Evolutionary conservation across 2,797 vertebrate genomes (phyloP), one percentile per base, ranked within the genome.

Genomic region (Micrastur ruficollis): DNA sequence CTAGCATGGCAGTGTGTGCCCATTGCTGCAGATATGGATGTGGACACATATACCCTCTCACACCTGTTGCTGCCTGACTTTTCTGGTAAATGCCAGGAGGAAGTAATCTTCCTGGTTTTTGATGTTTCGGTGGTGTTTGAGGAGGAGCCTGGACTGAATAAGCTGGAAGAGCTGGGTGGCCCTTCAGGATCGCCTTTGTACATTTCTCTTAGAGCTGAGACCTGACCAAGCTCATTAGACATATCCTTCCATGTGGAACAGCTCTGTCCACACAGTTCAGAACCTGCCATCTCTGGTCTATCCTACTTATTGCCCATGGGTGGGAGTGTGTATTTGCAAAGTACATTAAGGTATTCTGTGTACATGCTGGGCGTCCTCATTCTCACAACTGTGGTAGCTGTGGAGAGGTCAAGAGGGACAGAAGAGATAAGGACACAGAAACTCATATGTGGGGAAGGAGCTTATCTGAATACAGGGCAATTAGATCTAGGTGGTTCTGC

Each of bases 361-460:
- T 72, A 15, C 22, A 6, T 4, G 2, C 40, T 34, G 63, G 49
- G 27, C 61, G 55, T 74, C 79, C 31, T 81, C 23, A 0, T 74
- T 87, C 38, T 27, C 56, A 11, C 1, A 38, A 8, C 26, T 15
- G 22, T 59, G 47, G 31, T 56, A 68, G n/a, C 72, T 38, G 25
- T 11, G 11, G 10, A 61, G 19, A 47, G 13, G 21, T 73, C 13
- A 65, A 49, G 68, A 65, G 31, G 25, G 40, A 20, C 29, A 36
- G 72, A 70, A 81, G 16, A 66, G 46, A 52, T 61, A 25, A 40
- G 34, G 25, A 76, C 27, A 17, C 5, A 29, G 14, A 81, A 76
- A 8, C n/a, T 86, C 0, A 0, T 29, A 2, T 50, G 11, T 34
- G 63, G 16, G 31, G n/a, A 46, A 49, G 32, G 15, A 62, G 11